Conservation (phyloP, 1,140 invertebrate genomes). For the Gonioctena quinquepunctata region DNA sequence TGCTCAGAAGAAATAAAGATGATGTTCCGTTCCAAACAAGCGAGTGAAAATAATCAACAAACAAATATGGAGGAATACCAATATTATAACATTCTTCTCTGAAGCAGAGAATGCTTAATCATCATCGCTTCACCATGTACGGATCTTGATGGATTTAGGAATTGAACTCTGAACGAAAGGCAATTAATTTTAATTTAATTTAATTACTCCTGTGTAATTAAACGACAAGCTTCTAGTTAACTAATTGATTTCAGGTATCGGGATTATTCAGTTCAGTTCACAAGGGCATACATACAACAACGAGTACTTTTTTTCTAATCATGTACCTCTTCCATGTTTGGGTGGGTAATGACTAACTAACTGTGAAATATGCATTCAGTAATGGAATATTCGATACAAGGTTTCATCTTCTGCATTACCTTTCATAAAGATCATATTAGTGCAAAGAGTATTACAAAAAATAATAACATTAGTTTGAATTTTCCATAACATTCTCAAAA, state of each 20-base stretch:
- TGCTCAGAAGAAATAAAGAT: no score
- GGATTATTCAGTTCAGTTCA: not conserved
- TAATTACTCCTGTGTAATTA: conserved; percentile 8
- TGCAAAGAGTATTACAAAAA: no score
- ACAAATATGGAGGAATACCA: not conserved
- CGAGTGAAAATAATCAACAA: no score
- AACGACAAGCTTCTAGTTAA: conserved; percentile 7
- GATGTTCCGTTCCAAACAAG: no score
- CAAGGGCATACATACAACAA: not conserved
- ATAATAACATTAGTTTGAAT: no score
- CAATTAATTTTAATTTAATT: conserved; percentile 10
- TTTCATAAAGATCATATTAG: no score
- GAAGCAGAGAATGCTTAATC: conserved; percentile 3
- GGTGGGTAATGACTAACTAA: not conserved
- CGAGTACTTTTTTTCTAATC: not conserved
- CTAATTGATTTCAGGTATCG: conserved; percentile 7
- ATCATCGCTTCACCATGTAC: conserved; percentile 1
- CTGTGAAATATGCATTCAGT: no score
- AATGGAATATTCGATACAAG: no score
- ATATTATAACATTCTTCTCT: not conserved
- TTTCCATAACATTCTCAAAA: no score
- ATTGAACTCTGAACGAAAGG: conserved; percentile 16
- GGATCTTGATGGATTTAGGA: conserved; percentile 15
- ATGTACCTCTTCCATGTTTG: not conserved
- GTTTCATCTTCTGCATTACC: no score